Evolutionary conservation across 2,888 invertebrate species (phyloP), one percentile per base, ranked within the genome.

Genomic region (Drosophila meridionalis): DNA sequence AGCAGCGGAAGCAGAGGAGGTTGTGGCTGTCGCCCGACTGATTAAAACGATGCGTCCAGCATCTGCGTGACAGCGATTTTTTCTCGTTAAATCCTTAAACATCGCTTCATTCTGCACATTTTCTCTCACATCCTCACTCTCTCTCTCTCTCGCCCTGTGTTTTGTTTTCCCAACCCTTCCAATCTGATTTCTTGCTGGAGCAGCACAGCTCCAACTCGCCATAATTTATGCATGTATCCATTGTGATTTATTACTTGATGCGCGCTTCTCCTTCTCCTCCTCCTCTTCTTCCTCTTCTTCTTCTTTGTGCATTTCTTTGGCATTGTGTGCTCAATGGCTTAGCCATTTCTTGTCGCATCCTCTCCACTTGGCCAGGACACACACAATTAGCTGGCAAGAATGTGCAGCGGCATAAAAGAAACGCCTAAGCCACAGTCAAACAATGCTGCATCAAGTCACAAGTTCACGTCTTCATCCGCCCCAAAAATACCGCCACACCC

Each of bases 221-320:
- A 85, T 90, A 90, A 90, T 91, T 91, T 89, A 91, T 89, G 89
- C 91, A 89, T 89, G 80, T 76, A 87, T 90, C 81, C 81, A 83
- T 75, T 78, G 83, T 89, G 89, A 90, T 90, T 90, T 91, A 90
- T 83, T 80, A 73, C 75, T 76, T 71, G 67, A 64, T 81, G 58
- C 73, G 32, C 62, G 28, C 48, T 38, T 11, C 40, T 36, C 40
- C 20, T 20, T 20, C 20, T 20, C 20, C 20, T 20, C 20, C 20
- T 20, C 20, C 20, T 20, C 20, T 20, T 20, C 20, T 9, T 20
- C 20, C 20, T 20, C 20, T 20, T 20, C 20, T 9, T 45, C 45
- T 69, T 40, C 28, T 30, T 42, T 42, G 40, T 42, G 59, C 53
- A 40, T 56, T 56, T 40, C 56, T n/a, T 56, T n/a, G 43, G 57